phyloP scores from a whole-genome alignment of 2,888 invertebrate genomes.

The Sphaerophoria rueppellii region DNA sequence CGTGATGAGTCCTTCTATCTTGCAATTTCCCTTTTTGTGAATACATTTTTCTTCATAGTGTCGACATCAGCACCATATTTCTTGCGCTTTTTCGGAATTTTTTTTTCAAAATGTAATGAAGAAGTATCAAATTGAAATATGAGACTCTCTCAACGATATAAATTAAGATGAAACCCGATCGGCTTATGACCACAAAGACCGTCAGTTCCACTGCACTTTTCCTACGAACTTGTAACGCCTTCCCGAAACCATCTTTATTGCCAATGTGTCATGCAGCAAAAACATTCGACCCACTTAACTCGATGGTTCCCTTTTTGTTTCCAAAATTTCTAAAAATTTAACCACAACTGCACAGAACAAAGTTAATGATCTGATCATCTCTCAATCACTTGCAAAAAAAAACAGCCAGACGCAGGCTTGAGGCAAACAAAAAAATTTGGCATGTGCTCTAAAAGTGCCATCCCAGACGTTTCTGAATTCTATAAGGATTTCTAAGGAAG shows the following conservation, averaged over 20 bases:
- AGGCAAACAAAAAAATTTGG: neutral
- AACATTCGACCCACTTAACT: neutral
- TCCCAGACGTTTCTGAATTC: neutral
- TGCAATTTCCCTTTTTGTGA: too few species aligned
- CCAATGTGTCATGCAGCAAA: neutral
- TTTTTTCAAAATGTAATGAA: too few species aligned
- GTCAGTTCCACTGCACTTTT: neutral
- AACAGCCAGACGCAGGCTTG: neutral
- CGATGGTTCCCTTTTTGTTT: neutral
- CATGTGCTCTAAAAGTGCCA: constrained; percentile 15
- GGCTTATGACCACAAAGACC: too few species aligned
- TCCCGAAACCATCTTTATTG: neutral
- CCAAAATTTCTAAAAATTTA: too few species aligned
- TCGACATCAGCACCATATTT: too few species aligned
- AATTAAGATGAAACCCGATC: too few species aligned
- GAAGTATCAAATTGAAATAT: too few species aligned
- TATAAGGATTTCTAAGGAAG: constrained; percentile 21
- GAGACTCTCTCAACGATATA: too few species aligned
- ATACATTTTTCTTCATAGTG: too few species aligned
- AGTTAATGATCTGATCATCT: constrained; percentile 17
- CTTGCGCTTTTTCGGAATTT: too few species aligned
- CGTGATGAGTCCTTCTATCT: too few species aligned
- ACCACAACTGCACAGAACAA: constrained; percentile 6
- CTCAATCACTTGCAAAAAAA: neutral
- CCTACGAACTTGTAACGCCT: neutral